Evolutionary conservation across 2,797 vertebrate genomes (phyloP).

Genomic region (Tapera naevia): DNA sequence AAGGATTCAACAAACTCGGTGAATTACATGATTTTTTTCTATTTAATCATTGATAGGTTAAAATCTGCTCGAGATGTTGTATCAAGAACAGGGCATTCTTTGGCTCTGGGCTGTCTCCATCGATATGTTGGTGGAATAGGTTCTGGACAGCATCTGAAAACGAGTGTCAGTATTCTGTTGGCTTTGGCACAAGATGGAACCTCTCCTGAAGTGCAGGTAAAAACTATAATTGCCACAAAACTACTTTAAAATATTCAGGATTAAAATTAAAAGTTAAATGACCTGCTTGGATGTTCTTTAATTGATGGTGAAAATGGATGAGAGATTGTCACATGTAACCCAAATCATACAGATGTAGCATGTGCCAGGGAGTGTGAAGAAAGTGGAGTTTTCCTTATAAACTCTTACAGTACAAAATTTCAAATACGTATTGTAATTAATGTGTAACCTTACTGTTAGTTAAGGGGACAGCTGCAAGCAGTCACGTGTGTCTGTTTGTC

Average conservation of each 20-base stretch:
- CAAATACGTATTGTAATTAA: not conserved
- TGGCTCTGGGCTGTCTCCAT: conserved; percentile 98
- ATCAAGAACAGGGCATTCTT: conserved; percentile 95
- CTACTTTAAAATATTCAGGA: not conserved
- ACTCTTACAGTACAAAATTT: not conserved
- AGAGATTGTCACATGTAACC: not conserved
- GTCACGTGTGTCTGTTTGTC: not conserved
- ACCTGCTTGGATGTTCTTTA: not conserved
- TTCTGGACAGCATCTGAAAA: conserved; percentile 97
- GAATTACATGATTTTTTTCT: not conserved
- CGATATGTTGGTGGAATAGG: conserved; percentile 98
- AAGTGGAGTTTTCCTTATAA: not conserved
- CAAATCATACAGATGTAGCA: not conserved
- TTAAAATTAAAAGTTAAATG: not conserved
- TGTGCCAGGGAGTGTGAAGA: not conserved
- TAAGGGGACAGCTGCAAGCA: not conserved
- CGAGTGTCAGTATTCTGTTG: conserved; percentile 96
- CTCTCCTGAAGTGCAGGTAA: conserved; percentile 97
- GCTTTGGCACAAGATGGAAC: conserved; percentile 97
- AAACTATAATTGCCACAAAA: not conserved
- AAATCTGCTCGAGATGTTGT: conserved; percentile 99
- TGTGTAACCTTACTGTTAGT: not conserved
- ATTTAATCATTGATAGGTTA: conserved; percentile 76
- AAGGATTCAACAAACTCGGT: not conserved
- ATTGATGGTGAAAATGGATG: not conserved